These are phyloP conservation scores for Hymenochirus boettgeri DNA, from an alignment of 2,113 vertebrate genomes.

Conservation along the genomic window DNA sequence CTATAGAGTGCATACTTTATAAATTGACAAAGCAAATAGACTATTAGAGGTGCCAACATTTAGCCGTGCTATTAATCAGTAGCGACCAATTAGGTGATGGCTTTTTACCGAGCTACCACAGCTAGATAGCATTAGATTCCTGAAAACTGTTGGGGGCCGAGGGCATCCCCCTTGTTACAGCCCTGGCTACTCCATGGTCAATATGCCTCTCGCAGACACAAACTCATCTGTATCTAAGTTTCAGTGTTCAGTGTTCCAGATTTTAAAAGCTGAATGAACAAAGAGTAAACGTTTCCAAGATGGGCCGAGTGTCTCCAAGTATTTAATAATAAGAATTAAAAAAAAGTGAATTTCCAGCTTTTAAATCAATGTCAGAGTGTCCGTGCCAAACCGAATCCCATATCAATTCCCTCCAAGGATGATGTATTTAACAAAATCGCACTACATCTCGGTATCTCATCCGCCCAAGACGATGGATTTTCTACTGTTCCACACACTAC, in stretches of 20 bases:
- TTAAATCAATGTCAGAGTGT: slow-evolving; percentile 21
- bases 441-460: slow-evolving; percentile 16
- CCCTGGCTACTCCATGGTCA: neutral
- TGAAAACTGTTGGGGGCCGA: neutral
- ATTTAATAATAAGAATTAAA: slow-evolving; percentile 11
- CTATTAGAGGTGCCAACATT: no score
- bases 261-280: slow-evolving; percentile 5
- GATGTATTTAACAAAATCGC: slow-evolving; percentile 16
- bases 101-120: no score
- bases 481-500: no score
- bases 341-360: slow-evolving; percentile 26
- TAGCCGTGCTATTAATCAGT: no score
- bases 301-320: slow-evolving; percentile 15
- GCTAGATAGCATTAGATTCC: no score
- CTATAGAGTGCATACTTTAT: no score
- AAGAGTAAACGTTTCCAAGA: neutral
- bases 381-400: slow-evolving; percentile 22
- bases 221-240: neutral
- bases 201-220: neutral
- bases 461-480: no score
- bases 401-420: neutral
- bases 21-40: no score
- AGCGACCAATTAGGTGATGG: no score
- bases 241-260: neutral
- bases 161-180: no score